A percentile compares a stretch with the other conserved stretches of the same genome.
These are phyloP conservation scores for Limnephilus rhombicus DNA, from an alignment of 2,888 invertebrate species.

Conservation along the genomic window DNA sequence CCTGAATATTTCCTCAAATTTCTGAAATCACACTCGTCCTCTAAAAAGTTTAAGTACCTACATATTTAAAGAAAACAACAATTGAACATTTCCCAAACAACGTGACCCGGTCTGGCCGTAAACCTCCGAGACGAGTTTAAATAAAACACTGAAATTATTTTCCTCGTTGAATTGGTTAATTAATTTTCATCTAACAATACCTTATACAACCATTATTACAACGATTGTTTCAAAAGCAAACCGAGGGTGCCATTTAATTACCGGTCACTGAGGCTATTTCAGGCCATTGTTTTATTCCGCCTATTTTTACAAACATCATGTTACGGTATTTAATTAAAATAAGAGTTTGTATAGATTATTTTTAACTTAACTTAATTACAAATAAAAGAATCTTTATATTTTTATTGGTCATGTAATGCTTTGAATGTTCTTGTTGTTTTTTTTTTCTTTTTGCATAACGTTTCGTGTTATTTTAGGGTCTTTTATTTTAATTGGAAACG, in stretches of 20 bases:
- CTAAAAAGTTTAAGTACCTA: too few species aligned
- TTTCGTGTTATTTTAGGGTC: not conserved
- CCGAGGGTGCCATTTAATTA: not conserved
- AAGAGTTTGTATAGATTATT: not conserved
- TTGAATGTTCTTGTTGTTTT: not conserved
- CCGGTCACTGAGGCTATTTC: not conserved
- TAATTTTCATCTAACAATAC: not conserved
- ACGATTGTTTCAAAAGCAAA: not conserved
- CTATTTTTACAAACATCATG: not conserved
- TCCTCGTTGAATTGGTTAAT: not conserved
- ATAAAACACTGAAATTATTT: not conserved
- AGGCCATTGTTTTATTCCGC: not conserved
- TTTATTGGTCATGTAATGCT: not conserved
- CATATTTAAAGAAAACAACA: too few species aligned
- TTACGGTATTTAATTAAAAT: not conserved
- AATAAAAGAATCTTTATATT: not conserved
- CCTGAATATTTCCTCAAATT: too few species aligned
- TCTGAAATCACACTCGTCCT: too few species aligned
- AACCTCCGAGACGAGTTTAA: not conserved
- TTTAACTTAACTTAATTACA: not conserved
- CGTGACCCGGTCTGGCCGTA: not conserved
- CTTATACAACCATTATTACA: not conserved
- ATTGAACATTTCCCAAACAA: not conserved
- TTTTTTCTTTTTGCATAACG: not conserved
- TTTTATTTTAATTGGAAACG: not conserved